Evolutionary conservation across 2,888 invertebrate species (phyloP).

Genomic region (Xestia sexstrigata): DNA sequence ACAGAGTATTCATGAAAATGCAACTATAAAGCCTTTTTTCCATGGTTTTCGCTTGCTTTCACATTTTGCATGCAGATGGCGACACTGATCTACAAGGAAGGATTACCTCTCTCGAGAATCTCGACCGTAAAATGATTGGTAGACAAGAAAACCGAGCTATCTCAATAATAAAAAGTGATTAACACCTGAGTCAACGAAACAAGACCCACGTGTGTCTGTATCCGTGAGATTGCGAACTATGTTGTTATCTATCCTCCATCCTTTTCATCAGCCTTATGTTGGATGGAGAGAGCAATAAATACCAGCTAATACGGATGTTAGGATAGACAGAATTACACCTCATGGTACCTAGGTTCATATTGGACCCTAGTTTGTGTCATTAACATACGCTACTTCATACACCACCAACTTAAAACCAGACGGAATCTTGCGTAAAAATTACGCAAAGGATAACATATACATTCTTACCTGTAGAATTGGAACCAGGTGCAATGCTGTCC

Average conservation of each 20-base stretch:
- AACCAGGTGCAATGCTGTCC: conserved; percentile 44
- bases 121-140: background rate
- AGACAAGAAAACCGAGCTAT: conserved; percentile 5
- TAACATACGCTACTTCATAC: conserved; percentile 10
- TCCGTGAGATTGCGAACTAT: conserved; percentile 22
- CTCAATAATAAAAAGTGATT: background rate
- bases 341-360: conserved; percentile 45
- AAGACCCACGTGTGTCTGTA: conserved; percentile 10
- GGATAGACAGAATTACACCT: conserved; percentile 44
- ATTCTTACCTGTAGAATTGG: conserved; percentile 51
- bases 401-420: background rate
- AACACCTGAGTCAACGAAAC: background rate
- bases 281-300: conserved; percentile 49
- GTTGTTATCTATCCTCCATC: conserved; percentile 46
- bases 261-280: conserved; percentile 37
- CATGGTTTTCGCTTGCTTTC: conserved; percentile 11
- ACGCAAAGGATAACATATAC: conserved; percentile 26
- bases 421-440: conserved; percentile 10
- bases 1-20: background rate
- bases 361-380: conserved; percentile 5
- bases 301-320: conserved; percentile 27
- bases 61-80: conserved; percentile 40
- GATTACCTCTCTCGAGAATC: background rate
- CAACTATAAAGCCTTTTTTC: background rate
- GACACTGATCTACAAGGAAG: conserved; percentile 36